Evolutionary conservation across 1,140 invertebrate species (phyloP).

Genomic region (Scaptomyza graminum): DNA sequence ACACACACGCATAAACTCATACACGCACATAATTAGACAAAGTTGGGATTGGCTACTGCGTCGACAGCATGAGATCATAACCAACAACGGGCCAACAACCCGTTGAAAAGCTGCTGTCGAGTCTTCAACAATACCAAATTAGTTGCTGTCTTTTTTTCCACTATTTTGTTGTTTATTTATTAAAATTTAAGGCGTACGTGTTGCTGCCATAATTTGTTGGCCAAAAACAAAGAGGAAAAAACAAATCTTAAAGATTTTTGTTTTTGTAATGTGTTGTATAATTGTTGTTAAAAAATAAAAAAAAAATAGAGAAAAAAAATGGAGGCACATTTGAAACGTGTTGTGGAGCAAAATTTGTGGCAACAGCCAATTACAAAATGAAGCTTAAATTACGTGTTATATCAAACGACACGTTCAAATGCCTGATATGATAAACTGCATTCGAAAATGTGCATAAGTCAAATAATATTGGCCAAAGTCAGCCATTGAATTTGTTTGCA

Average conservation of each 20-base stretch:
- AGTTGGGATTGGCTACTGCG: constrained; percentile 50
- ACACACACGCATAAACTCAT: background rate
- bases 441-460: too few species aligned
- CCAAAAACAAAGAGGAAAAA: constrained; percentile 13
- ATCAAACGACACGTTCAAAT: constrained; percentile 62
- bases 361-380: constrained; percentile 66
- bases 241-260: constrained; percentile 44
- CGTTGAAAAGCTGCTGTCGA: constrained; percentile 33
- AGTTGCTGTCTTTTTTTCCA: constrained; percentile 31
- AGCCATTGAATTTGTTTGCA: constrained; percentile 7
- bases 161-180: constrained; percentile 20
- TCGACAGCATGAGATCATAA: constrained; percentile 43
- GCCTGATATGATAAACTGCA: constrained; percentile 11
- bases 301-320: constrained; percentile 55
- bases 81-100: constrained; percentile 34
- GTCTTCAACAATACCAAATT: constrained; percentile 44
- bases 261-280: constrained; percentile 30
- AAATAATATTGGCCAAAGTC: background rate
- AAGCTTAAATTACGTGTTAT: constrained; percentile 50
- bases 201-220: constrained; percentile 49
- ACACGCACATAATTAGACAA: constrained; percentile 47
- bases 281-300: constrained; percentile 29
- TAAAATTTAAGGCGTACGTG: constrained; percentile 62
- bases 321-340: constrained; percentile 68
- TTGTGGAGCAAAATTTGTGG: constrained; percentile 57